Base-by-base conservation (phyloP, 2,888 invertebrate species). In the Alviniconcha strummeri region DNA sequence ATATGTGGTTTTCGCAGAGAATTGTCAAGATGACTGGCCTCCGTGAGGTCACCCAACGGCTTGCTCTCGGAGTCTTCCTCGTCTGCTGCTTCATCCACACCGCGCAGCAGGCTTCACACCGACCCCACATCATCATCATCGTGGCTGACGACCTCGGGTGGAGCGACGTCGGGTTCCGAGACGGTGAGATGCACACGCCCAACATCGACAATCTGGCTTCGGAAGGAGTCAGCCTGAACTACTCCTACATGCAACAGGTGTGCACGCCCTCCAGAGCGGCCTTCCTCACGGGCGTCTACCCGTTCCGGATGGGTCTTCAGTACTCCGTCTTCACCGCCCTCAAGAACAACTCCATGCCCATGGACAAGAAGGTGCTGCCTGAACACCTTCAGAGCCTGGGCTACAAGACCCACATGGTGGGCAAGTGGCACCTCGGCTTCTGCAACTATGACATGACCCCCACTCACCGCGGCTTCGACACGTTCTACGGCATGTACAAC, bases 261-360 rank as follows among this genome's bases (percentile, higher is more conserved):
- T 94, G 94, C 87, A 92, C 94, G 80, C 93, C 94, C 91, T 93
- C 86, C 88, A 89, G 95, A 82, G 94, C 94, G 7, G 94, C 94
- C 4, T 90, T 95, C 84, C 90, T 95, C 78, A 95, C 95, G 1
- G 95, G 94, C 17, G 85, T 88, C 0, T 90, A 89, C 80, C 90
- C 89, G 6, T 85, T 89, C 17, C 82, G 90, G 5, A 67, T 76
- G 67, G 82, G 82, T 2, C 19, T 82, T 9, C 76, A 82, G 75
- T 17, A 82, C 75, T 76, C 82, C 52, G 82, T 82, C n/a, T 64
- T 82, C 54, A 17, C n/a, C 1, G 75, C 82, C 19, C 19, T 67
- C 17, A 5, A 55, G 7, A 82, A 82, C 82, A 54, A 52, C n/a
- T 82, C 82, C 67, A 17, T 82, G 67, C 82, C 82, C 13, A 3